These are phyloP conservation scores for Zygogramma bicolorata DNA, from an alignment of 2,888 invertebrate species.

Conservation along the genomic window DNA sequence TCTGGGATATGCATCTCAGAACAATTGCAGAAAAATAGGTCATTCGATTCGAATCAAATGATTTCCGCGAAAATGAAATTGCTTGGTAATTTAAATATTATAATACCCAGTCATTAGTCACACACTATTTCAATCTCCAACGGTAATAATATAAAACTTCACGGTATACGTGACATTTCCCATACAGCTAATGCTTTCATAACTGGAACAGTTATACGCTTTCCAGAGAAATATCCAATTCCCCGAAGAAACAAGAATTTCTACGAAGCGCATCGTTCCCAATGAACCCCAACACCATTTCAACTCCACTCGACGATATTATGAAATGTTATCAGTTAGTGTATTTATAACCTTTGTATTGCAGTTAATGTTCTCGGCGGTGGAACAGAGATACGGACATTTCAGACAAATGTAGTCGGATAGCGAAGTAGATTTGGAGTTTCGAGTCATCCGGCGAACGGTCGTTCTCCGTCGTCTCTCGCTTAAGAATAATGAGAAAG, in stretches of 20 bases:
- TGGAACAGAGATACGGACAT: conserved; percentile 14
- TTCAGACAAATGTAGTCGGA: conserved; percentile 21
- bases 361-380: conserved; percentile 12
- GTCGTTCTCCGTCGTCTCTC: conserved; percentile 12
- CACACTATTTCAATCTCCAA: neutral
- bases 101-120: neutral
- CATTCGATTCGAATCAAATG: neutral
- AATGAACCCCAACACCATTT: conserved; percentile 1
- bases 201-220: neutral
- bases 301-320: conserved; percentile 2
- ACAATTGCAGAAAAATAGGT: too few relatives aligned
- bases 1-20: too few relatives aligned
- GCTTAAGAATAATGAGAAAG: conserved; percentile 65
- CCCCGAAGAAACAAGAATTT: neutral
- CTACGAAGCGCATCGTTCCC: neutral
- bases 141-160: neutral
- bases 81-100: neutral
- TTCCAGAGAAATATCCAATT: neutral
- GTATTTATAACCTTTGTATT: conserved; percentile 16
- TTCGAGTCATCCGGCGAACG: conserved; percentile 23
- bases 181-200: neutral
- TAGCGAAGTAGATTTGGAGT: conserved; percentile 21
- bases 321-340: conserved; percentile 11
- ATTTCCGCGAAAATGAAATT: neutral
- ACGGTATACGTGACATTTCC: neutral